These are phyloP conservation scores for Pipra filicauda DNA, from an alignment of 2,113 vertebrate species.

Conservation along the genomic window DNA sequence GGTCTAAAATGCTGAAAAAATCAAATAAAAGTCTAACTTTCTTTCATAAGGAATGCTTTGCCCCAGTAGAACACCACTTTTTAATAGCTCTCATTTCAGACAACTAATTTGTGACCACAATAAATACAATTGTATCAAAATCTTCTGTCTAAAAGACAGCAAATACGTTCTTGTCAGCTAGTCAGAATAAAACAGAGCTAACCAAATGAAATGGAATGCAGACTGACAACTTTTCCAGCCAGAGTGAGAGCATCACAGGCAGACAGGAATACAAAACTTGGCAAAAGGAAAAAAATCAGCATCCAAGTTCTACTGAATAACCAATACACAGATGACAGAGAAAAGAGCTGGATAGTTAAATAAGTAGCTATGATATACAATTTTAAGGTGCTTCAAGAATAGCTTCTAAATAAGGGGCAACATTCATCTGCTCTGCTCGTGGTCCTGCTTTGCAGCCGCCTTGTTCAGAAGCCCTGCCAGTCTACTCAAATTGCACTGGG, in stretches of 20 bases:
- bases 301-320: conserved; percentile 43
- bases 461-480: background rate
- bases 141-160: background rate
- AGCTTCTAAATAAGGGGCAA: conserved; percentile 36
- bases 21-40: background rate
- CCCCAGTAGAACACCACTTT: background rate
- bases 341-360: background rate
- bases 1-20: background rate
- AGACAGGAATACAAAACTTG: background rate
- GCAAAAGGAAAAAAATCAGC: background rate
- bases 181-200: background rate
- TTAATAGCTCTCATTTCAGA: background rate
- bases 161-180: background rate
- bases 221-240: background rate
- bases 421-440: conserved; percentile 21
- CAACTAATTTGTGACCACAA: background rate
- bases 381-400: background rate
- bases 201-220: background rate
- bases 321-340: background rate
- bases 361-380: background rate
- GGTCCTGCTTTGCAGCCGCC: background rate
- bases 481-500: conserved; percentile 4
- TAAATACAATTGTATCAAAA: conserved; percentile 1
- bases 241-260: background rate
- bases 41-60: background rate